Evolutionary conservation across 64 coral and sea anemone species (phyloP).

Genomic region (Montipora foliosa): DNA sequence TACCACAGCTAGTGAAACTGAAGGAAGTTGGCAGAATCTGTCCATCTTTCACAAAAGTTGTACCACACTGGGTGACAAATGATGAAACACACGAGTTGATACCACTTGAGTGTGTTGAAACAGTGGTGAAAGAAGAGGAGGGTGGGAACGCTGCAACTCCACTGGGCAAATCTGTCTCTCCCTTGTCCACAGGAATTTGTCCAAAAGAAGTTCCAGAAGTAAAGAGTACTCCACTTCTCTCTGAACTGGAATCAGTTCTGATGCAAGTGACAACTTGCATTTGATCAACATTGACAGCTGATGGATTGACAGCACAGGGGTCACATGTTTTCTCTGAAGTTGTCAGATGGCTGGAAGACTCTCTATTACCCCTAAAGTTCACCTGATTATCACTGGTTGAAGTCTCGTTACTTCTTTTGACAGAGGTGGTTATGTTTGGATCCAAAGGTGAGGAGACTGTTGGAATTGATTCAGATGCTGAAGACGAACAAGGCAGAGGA

Average conservation of each 20-base stretch:
- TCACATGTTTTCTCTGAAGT: not conserved
- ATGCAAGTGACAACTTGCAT: no score
- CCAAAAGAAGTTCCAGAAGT: not conserved
- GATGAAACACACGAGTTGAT: not conserved
- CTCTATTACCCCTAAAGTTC: not conserved
- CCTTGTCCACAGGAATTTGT: not conserved
- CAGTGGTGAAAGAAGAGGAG: not conserved
- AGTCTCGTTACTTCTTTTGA: not conserved
- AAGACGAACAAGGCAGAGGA: not conserved
- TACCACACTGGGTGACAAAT: not conserved
- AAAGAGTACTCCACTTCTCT: not conserved
- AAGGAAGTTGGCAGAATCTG: not conserved
- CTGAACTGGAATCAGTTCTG: not conserved
- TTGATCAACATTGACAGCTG: not conserved
- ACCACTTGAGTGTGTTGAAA: not conserved
- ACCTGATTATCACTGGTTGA: not conserved
- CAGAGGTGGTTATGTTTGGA: no score
- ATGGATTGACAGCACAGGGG: not conserved
- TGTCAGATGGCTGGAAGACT: not conserved
- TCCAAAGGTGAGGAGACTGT: not conserved
- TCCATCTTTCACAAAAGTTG: not conserved
- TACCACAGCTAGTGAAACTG: not conserved
- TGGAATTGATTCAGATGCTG: not conserved
- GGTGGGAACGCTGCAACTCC: not conserved
- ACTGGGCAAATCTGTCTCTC: not conserved